Conservation (phyloP, 92 coral and sea anemone species). For the Anthopleura xanthogrammica region DNA sequence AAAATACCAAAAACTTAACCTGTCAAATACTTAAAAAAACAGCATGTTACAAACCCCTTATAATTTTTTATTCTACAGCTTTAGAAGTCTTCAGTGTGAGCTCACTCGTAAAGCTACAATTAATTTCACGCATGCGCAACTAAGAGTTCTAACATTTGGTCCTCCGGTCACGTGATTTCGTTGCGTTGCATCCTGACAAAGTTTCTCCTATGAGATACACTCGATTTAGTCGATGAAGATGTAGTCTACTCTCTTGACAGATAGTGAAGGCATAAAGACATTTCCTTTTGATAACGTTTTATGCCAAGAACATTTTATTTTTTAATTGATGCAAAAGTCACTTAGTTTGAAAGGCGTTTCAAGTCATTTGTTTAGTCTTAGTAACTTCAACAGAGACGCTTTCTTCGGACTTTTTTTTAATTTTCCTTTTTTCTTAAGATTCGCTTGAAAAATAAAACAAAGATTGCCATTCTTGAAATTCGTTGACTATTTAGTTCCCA, state of each 20-base stretch:
- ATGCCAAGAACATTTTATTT: background rate
- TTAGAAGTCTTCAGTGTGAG: background rate
- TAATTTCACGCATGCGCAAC: background rate
- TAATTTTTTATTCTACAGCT: background rate
- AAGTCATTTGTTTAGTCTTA: background rate
- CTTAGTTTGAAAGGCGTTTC: background rate
- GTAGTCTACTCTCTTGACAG: background rate
- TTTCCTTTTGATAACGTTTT: conserved; percentile 8
- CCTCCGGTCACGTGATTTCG: background rate
- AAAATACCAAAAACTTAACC: too few species aligned
- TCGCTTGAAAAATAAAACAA: background rate
- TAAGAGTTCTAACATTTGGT: background rate
- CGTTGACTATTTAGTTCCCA: background rate
- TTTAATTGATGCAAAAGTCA: background rate
- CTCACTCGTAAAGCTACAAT: background rate
- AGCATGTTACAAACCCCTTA: background rate
- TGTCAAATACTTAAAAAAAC: too few species aligned
- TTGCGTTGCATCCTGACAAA: background rate
- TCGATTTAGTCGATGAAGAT: background rate
- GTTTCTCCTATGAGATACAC: background rate
- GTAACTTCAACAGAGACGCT: background rate
- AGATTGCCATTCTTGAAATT: background rate
- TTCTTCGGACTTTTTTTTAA: background rate
- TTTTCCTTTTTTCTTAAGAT: background rate
- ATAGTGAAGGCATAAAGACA: background rate